Base-by-base conservation (phyloP, 2,888 invertebrate genomes). In the Athalia circularis region DNA sequence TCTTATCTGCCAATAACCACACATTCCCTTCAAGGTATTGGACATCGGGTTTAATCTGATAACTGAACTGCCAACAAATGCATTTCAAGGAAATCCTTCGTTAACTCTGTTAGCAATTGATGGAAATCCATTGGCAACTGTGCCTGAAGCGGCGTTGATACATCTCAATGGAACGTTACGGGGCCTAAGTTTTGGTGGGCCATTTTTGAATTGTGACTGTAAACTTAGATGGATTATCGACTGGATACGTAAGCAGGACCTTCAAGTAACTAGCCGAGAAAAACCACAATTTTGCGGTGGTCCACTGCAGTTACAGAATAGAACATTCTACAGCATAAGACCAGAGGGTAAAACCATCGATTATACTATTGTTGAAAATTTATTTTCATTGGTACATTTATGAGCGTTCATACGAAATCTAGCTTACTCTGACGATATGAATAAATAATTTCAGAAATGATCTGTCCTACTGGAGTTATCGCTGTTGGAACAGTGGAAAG, bases 261-360 rank as follows among this genome's bases (percentile, higher is more conserved):
- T 98, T 61, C 97, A 98, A 92, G 97, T 98, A 29, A 97, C 97
- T 9, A 97, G 97, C 81, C 93, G 97, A 64, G 98, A 98, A 90
- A 97, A 96, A 90, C 97, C 97, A 6, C 97, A 98, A 90, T 98
- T 97, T 90, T 98, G 97, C 87, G 97, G 97, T 11, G 94, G 94
- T 83, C 98, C 98, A 0, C 92, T 94, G 0, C 92, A 94, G 81
- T 95, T 97, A 85, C 93, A 96, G 79, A 95, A 96, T 81, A 93
- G 95, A 67, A 96, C 95, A 57, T 97, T 98, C 91, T 97, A 97
- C 88, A 96, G 95, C 86, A 96, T 98, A 83, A 94, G 95, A 89
- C 94, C 95, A 0, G 95, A 94, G 85, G 97, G 92, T 92, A 88
- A 84, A 75, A 57, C 43, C n/a, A 13, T 9, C 52, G 52, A 45